Percentiles rank a stretch among this genome's conserved stretches.
Evolutionary conservation across 2,113 vertebrate species (phyloP).

Genomic region (Elephantulus edwardii): DNA sequence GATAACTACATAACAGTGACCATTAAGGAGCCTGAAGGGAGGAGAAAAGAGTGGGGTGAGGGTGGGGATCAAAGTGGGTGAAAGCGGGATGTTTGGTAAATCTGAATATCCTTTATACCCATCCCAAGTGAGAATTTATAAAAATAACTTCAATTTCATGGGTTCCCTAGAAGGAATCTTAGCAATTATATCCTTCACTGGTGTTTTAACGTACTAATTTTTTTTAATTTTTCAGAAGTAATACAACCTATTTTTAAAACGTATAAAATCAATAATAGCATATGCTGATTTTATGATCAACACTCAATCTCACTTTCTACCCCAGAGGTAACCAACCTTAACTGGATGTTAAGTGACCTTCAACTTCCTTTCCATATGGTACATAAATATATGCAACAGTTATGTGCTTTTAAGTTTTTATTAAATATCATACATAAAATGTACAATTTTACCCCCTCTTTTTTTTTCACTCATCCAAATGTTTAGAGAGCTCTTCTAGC

Average conservation of each 20-base stretch:
- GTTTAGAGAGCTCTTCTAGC: background rate
- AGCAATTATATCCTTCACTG: background rate
- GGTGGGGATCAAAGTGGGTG: too few species aligned
- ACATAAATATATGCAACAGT: conserved; percentile 27
- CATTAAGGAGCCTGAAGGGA: too few species aligned
- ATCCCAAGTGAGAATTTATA: conserved; percentile 4
- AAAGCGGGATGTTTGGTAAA: background rate
- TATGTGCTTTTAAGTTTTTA: conserved; percentile 19
- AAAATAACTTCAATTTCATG: conserved; percentile 38
- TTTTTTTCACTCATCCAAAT: conserved; percentile 7
- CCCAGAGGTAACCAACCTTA: background rate
- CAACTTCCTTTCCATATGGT: background rate
- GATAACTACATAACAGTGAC: background rate
- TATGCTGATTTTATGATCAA: conserved; percentile 22
- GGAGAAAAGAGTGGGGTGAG: too few species aligned
- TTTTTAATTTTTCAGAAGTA: conserved; percentile 27
- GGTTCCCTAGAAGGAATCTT: conserved; percentile 13
- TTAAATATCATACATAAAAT: background rate
- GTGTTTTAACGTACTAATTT: conserved; percentile 33
- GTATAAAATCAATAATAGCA: background rate
- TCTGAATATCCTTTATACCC: background rate
- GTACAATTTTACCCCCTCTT: background rate
- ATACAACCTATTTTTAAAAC: background rate
- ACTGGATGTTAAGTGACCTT: background rate
- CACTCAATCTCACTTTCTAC: background rate